phyloP scores from a whole-genome alignment of 1,140 invertebrate species.

The Meloidogyne hapla region DNA sequence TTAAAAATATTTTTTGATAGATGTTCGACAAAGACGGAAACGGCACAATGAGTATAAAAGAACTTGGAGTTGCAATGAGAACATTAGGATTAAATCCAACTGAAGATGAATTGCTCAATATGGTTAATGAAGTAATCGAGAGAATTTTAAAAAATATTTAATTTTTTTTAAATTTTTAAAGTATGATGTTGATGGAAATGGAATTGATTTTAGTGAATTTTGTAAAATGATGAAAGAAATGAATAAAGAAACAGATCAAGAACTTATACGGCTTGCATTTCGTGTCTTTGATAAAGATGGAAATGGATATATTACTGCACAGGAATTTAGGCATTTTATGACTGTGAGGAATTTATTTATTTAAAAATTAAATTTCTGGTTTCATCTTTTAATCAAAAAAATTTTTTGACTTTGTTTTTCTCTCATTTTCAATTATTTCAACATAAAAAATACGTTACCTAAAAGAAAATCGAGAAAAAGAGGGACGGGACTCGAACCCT shows the following conservation, averaged over 20 bases:
- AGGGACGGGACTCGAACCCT: background rate
- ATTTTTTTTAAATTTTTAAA: slow-evolving; percentile 16
- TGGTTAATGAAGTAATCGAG: slow-evolving; percentile 55
- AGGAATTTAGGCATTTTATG: slow-evolving; percentile 64
- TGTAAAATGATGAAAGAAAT: slow-evolving; percentile 65
- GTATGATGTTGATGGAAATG: slow-evolving; percentile 30
- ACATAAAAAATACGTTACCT: too few relatives aligned
- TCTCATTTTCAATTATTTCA: too few relatives aligned
- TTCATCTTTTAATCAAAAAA: too few relatives aligned
- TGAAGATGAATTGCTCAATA: slow-evolving; percentile 58
- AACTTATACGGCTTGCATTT: slow-evolving; percentile 63
- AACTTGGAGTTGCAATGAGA: slow-evolving; percentile 62
- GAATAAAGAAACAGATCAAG: slow-evolving; percentile 64
- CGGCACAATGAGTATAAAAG: slow-evolving; percentile 64
- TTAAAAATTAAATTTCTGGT: too few relatives aligned
- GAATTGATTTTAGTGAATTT: slow-evolving; percentile 50
- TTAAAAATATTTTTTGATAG: slow-evolving; percentile 8
- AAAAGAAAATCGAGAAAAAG: background rate
- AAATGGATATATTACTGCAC: slow-evolving; percentile 62
- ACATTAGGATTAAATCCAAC: slow-evolving; percentile 63
- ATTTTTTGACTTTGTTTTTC: too few relatives aligned
- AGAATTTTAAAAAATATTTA: background rate
- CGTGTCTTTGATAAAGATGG: slow-evolving; percentile 64
- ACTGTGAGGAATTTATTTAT: slow-evolving; percentile 26
- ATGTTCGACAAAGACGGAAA: slow-evolving; percentile 64